Base-by-base conservation (phyloP, 2,113 vertebrate genomes). In the Gorsachius goisagi region DNA sequence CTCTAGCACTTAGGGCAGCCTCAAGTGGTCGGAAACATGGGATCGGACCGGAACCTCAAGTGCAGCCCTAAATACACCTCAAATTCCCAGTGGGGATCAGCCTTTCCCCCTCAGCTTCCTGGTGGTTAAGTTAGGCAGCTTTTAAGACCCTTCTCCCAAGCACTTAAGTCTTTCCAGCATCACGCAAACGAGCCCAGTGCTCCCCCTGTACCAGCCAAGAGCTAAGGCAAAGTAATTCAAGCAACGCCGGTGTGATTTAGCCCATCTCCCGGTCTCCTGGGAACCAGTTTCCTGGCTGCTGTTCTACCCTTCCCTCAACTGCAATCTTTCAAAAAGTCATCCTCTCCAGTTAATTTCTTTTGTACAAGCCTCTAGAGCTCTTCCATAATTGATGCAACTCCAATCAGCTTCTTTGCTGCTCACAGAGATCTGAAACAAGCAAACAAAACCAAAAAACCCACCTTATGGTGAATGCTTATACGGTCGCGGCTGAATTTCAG, bases 161-260 rank as follows among this genome's bases (percentile, higher is more conserved):
- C 88, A 93, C 91, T 96, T 93, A 95, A 76, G 82, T 76, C 74
- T 85, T 93, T 82, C 66, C 52, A 88, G 37, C 56, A 49, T 30
- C 59, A 72, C 33, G 37, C 52, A 95, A 89, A 93, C 12, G 12
- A 93, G 56, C 64, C 83, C 82, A 93, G 82, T 1, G 5, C 88
- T 88, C 39, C 53, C 53, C 41, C 20, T 37, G 18, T 18, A 75
- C n/a, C 39, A 89, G 76, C 77, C 78, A 79, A 81, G 66, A 96
- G 62, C 77, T 52, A 64, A 84, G 64, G 56, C 76, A 85, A 91
- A 91, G 62, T 64, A 92, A 94, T 87, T 93, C 77, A 96, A 60
- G 84, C 60, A 93, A 92, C 91, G 82, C 62, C 74, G 53, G 33
- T 81, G 87, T 50, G 87, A 93, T 62, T 91, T 63, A 80, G 68